These are phyloP conservation scores for Carposina sasakii DNA, from an alignment of 1,140 invertebrate genomes.

Conservation along the genomic window DNA sequence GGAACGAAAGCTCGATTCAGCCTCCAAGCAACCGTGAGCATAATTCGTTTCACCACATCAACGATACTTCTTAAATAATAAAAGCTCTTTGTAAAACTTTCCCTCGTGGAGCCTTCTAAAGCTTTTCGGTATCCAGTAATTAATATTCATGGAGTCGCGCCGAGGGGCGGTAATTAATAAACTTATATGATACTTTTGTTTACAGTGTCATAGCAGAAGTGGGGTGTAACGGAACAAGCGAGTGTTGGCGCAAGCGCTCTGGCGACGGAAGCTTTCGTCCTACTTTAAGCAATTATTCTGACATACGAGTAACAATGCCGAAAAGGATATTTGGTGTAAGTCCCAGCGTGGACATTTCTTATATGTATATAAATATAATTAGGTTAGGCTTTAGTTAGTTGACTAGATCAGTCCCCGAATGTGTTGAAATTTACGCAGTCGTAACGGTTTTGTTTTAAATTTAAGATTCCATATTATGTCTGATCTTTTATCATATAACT, in stretches of 20 bases:
- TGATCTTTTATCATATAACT: no score
- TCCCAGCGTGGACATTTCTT: no score
- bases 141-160: conserved; percentile 63
- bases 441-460: no score
- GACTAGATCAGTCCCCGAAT: not conserved
- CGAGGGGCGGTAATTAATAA: conserved; percentile 70
- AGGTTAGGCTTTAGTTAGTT: no score
- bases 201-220: conserved; percentile 62
- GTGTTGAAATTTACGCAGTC: not conserved
- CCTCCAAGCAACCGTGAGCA: conserved; percentile 24
- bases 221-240: conserved; percentile 30
- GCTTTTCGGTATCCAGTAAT: conserved; percentile 69
- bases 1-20: conserved; percentile 18
- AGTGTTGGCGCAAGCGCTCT: conserved; percentile 30
- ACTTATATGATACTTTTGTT: conserved; percentile 73
- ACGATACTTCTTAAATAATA: conserved; percentile 70
- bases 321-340: no score
- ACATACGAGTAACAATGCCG: no score
- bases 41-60: conserved; percentile 62
- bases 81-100: conserved; percentile 71
- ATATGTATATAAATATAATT: no score
- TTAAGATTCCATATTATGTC: no score
- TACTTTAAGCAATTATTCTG: no score
- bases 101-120: conserved; percentile 68
- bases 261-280: no score